A percentile compares a stretch with the other conserved stretches of the same genome.
phyloP scores from a whole-genome alignment of 2,888 invertebrate genomes.

The Busseola fusca region DNA sequence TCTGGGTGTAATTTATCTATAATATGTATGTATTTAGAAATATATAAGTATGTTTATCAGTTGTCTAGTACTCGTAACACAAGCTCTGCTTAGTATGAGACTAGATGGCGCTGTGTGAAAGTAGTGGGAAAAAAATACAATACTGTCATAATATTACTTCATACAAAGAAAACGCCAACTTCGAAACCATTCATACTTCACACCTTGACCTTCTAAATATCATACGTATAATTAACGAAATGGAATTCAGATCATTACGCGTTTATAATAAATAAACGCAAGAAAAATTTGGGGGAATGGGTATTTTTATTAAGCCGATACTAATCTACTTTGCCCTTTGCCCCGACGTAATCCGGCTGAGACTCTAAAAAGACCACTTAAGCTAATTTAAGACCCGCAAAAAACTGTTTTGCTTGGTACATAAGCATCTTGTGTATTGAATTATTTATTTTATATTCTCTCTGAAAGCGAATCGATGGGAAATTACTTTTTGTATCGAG shows the following conservation, averaged over 20 bases:
- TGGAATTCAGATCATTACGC: slow-evolving; percentile 22
- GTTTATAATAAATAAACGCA: slow-evolving; percentile 46
- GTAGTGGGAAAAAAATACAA: too few relatives aligned
- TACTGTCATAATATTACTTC: neutral
- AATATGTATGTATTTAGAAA: too few relatives aligned
- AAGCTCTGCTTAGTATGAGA: too few relatives aligned
- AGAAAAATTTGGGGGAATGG: slow-evolving; percentile 48
- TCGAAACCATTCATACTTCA: slow-evolving; percentile 4
- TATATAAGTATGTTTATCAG: too few relatives aligned
- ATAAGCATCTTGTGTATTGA: slow-evolving; percentile 54
- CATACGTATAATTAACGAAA: slow-evolving; percentile 22
- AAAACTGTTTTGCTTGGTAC: slow-evolving; percentile 46
- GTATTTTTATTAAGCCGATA: slow-evolving; percentile 45
- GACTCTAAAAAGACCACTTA: slow-evolving; percentile 60
- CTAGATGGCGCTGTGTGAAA: too few relatives aligned
- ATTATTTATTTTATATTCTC: slow-evolving; percentile 57
- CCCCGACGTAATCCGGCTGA: slow-evolving; percentile 47
- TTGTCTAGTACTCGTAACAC: too few relatives aligned
- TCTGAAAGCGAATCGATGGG: slow-evolving; percentile 45
- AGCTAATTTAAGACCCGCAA: slow-evolving; percentile 57
- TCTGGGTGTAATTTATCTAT: too few relatives aligned
- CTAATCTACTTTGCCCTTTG: slow-evolving; percentile 52
- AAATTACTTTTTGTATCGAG: slow-evolving; percentile 52
- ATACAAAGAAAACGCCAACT: neutral
- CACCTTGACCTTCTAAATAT: slow-evolving; percentile 17